phyloP scores from a whole-genome alignment of 1,140 invertebrate genomes.

The Drosophila albomicans region DNA sequence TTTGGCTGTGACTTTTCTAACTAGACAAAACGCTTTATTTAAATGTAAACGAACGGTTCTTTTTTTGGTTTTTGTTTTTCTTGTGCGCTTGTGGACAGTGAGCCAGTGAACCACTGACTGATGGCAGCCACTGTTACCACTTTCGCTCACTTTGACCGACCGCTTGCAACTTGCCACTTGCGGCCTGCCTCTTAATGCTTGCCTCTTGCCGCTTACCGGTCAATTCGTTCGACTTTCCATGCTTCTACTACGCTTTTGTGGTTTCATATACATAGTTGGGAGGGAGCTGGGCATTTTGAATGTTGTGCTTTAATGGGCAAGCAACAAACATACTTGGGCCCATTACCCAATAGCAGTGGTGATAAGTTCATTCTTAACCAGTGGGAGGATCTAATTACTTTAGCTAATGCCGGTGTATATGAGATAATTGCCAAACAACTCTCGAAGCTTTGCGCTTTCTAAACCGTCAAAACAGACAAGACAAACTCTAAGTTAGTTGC shows the following conservation, averaged over 20 bases:
- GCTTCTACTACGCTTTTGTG: conserved; percentile 37
- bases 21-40: conserved; percentile 53
- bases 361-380: conserved; percentile 26
- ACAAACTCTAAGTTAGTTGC: conserved; percentile 21
- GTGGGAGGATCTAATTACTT: conserved; percentile 39
- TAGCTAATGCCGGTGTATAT: conserved; percentile 33
- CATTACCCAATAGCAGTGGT: conserved; percentile 5
- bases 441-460: conserved; percentile 56
- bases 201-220: conserved; percentile 2
- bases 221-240: conserved; percentile 49
- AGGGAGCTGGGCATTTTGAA: conserved; percentile 11
- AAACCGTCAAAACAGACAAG: conserved; percentile 26
- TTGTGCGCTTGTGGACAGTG: conserved; percentile 15
- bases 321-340: neutral
- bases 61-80: conserved; percentile 25
- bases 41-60: conserved; percentile 63
- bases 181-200: neutral
- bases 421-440: conserved; percentile 52
- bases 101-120: conserved; percentile 8
- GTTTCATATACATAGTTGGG: conserved; percentile 18
- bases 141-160: conserved; percentile 41
- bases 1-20: conserved; percentile 41
- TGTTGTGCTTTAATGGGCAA: neutral
- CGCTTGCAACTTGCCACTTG: conserved; percentile 3
- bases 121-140: conserved; percentile 38